Evolutionary conservation across 1,140 invertebrate species (phyloP).

Genomic region (Achatina immaculata): DNA sequence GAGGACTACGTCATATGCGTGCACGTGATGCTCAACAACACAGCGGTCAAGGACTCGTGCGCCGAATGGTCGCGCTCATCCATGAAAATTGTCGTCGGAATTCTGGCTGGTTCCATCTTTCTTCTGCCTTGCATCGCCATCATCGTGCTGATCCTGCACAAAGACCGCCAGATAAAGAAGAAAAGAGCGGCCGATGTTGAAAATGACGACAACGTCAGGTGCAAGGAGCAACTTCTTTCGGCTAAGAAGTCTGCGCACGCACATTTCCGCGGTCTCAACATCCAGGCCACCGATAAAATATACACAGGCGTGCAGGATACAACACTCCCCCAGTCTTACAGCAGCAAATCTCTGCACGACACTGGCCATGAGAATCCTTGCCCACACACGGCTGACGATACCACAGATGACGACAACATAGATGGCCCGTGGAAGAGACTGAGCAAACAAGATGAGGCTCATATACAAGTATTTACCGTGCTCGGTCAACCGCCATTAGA

Average conservation of each 20-base stretch:
- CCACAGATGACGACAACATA: background rate
- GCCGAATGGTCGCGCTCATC: constrained; percentile 16
- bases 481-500: background rate
- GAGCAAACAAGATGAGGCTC: background rate
- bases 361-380: background rate
- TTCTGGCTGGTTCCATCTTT: constrained; percentile 29
- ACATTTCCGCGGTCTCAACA: background rate
- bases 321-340: background rate
- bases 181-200: background rate
- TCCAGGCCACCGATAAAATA: background rate
- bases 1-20: constrained; percentile 36
- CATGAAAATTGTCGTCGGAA: constrained; percentile 23
- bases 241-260: background rate
- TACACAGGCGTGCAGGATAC: background rate
- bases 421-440: background rate
- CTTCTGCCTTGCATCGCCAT: constrained; percentile 9
- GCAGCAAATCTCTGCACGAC: background rate
- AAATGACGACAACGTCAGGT: background rate
- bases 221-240: background rate
- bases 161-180: constrained; percentile 15
- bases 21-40: constrained; percentile 28
- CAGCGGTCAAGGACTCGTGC: constrained; percentile 6
- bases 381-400: background rate
- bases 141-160: constrained; percentile 15
- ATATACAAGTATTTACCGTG: background rate